Evolutionary conservation across 2,113 vertebrate genomes (phyloP), one percentile per base, ranked within the genome.

Genomic region (cattle (Bos taurus)): DNA sequence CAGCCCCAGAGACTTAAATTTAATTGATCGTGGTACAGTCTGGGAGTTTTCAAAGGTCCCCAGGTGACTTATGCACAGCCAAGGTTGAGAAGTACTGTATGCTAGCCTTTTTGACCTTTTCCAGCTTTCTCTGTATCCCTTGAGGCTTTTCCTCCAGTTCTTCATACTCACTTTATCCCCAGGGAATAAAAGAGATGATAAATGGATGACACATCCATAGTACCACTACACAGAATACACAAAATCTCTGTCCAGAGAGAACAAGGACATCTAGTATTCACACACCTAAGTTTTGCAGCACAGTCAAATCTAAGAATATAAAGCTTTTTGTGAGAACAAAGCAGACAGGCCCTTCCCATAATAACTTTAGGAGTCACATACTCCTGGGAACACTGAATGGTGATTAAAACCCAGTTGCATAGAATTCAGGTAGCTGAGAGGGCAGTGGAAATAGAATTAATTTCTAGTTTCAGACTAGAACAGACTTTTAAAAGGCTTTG

Each of bases 381-480:
- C 90, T 90, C 95, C 74, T 33, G 93, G 95, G 93, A 95, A 88
- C 90, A 82, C 48, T 97, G 48, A 96, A 82, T 54, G 78, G 96
- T 98, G 97, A 97, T 98, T 98, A 97, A 97, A 97, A 84, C 87
- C 89, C 93, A 90, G 91, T 50, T 83, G 78, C 91, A 97, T 82
- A 94, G 94, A 96, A 94, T 50, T 77, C 95, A 78, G 71, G 62
- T 95, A 77, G 90, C 93, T 64, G 62, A 94, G 52, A 93, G 86
- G 85, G 91, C 89, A 94, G 52, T 40, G 21, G 17, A 90, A 97
- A 90, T 19, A 54, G 50, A 93, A 96, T 67, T 57, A 86, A 89
- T 80, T 96, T 62, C 46, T 95, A 62, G n/a, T 74, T 89, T 92
- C 97, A 95, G 62, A 91, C 16, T 85, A 33, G 60, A 94, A 97